Evolutionary conservation across 2,888 invertebrate genomes (phyloP).

Genomic region (Limenitis arthemis): DNA sequence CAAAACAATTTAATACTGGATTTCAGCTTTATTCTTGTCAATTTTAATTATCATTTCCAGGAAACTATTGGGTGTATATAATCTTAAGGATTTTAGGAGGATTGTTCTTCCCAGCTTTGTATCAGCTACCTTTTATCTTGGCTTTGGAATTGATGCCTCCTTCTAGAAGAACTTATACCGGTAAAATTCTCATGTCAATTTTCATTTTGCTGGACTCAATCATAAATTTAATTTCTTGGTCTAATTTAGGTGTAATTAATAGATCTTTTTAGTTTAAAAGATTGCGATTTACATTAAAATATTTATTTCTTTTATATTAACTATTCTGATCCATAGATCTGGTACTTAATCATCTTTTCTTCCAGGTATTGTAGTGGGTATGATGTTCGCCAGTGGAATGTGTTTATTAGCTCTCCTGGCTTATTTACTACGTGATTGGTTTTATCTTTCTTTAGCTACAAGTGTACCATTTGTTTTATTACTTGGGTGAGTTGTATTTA

Average conservation of each 20-base stretch:
- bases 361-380: conserved; percentile 74
- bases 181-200: conserved; percentile 32
- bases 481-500: conserved; percentile 51
- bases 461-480: conserved; percentile 74
- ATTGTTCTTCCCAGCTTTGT: conserved; percentile 77
- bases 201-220: background rate
- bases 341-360: conserved; percentile 8
- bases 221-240: background rate
- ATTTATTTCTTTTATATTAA: background rate
- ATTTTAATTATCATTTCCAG: conserved; percentile 74
- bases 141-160: conserved; percentile 79
- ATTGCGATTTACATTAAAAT: background rate
- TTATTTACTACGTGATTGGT: conserved; percentile 74
- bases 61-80: conserved; percentile 72
- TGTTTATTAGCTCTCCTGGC: conserved; percentile 74
- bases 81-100: conserved; percentile 73
- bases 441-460: conserved; percentile 72
- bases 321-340: no score
- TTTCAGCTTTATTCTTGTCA: no score
- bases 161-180: conserved; percentile 73
- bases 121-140: conserved; percentile 77
- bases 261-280: background rate
- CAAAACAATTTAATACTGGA: no score
- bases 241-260: background rate
- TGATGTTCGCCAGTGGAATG: conserved; percentile 77